Conservation (phyloP, 2,888 invertebrate species). For the Polyploca ridens region DNA sequence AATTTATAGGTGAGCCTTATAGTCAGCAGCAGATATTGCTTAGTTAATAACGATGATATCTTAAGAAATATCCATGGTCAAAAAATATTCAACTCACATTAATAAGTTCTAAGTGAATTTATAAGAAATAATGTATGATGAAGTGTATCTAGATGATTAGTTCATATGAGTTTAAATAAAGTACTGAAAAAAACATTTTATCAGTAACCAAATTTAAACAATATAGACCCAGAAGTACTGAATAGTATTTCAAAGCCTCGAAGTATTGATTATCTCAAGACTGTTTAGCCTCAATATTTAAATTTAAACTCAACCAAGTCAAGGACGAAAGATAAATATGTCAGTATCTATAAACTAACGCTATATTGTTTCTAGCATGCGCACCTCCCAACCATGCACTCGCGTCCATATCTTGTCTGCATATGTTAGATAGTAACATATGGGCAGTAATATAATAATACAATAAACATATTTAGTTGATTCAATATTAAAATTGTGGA, state of each 20-base stretch:
- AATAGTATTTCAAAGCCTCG: neutral
- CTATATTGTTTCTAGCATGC: conserved; percentile 12
- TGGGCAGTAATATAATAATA: conserved; percentile 42
- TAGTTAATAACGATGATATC: too few species aligned
- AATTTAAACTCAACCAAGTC: neutral
- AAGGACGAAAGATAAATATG: neutral
- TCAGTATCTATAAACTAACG: conserved; percentile 15
- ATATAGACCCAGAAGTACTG: neutral
- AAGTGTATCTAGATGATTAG: too few species aligned
- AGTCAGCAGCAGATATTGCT: too few species aligned
- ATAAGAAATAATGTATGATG: too few species aligned
- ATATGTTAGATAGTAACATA: conserved; percentile 46
- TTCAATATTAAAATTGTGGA: conserved; percentile 8
- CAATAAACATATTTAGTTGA: conserved; percentile 38
- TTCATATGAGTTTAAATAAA: too few species aligned
- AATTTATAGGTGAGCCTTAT: too few species aligned
- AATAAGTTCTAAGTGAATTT: too few species aligned
- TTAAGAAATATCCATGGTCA: too few species aligned
- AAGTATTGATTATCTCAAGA: neutral
- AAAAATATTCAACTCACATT: too few species aligned
- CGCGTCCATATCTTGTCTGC: conserved; percentile 48
- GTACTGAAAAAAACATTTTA: too few species aligned
- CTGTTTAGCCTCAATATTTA: conserved; percentile 5
- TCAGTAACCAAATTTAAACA: too few species aligned
- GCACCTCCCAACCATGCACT: conserved; percentile 34